Conservation (phyloP, 2,888 invertebrate species). For the Microctonus aethiopoides region DNA sequence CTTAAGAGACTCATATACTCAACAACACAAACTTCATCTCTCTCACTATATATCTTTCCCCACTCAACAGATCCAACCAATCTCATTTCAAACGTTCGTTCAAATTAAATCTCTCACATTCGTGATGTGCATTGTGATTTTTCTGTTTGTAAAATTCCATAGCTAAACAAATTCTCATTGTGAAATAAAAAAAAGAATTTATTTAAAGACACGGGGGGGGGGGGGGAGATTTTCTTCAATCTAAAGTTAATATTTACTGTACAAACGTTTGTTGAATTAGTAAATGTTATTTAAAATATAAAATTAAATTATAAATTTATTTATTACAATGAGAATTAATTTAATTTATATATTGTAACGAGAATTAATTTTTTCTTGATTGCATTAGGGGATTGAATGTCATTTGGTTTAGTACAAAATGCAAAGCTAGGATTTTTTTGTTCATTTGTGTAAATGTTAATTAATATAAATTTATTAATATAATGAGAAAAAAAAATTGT, state of each 20-base stretch:
- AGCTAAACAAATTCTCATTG: conserved; percentile 22
- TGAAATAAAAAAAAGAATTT: neutral
- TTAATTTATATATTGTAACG: too few relatives aligned
- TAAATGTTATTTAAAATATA: neutral
- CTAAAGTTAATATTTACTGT: neutral
- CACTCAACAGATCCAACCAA: conserved; percentile 4
- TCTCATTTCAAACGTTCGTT: conserved; percentile 46
- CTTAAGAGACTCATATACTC: conserved; percentile 1
- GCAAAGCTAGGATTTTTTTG: too few relatives aligned
- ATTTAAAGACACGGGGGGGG: neutral
- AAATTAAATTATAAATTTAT: neutral
- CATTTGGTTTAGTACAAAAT: too few relatives aligned
- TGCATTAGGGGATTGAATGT: too few relatives aligned
- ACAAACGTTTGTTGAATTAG: neutral
- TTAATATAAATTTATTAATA: too few relatives aligned
- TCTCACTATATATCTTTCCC: neutral
- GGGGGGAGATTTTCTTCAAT: neutral
- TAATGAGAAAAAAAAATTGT: too few relatives aligned
- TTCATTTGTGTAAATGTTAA: too few relatives aligned
- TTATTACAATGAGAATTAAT: neutral
- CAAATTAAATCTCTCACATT: conserved; percentile 43
- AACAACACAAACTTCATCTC: conserved; percentile 2
- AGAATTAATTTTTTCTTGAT: too few relatives aligned
- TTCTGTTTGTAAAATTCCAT: conserved; percentile 13
- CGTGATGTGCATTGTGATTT: conserved; percentile 28